phyloP scores from a whole-genome alignment of 1,140 invertebrate genomes.

The Dysdera silvatica region DNA sequence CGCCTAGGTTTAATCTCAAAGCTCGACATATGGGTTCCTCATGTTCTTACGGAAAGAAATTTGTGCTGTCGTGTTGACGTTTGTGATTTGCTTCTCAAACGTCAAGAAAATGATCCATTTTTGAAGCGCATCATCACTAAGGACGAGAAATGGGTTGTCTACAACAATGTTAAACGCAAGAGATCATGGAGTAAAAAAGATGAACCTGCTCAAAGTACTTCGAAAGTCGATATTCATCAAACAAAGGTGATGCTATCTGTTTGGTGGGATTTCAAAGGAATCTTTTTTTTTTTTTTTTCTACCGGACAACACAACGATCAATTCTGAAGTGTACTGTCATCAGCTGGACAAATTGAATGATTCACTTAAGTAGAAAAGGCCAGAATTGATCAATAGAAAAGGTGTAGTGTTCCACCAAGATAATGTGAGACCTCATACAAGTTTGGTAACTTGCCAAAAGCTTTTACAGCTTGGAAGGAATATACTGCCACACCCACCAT shows the following conservation, averaged over 20 bases:
- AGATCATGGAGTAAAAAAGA: neutral
- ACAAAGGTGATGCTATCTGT: neutral
- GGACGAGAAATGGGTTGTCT: neutral
- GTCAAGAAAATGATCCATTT: neutral
- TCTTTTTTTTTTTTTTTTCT: neutral
- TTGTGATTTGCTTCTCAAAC: conserved; percentile 2
- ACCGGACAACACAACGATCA: neutral
- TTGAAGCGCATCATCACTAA: neutral
- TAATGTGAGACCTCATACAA: neutral
- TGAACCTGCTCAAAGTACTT: neutral
- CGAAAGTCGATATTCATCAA: neutral
- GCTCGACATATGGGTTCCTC: neutral
- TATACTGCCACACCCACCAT: neutral
- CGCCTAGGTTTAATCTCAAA: neutral
- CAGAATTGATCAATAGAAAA: conserved; percentile 10
- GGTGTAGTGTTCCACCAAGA: neutral
- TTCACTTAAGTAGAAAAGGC: neutral
- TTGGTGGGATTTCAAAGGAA: neutral
- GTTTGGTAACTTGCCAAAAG: conserved; percentile 3
- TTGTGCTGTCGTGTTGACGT: neutral
- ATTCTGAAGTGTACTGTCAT: neutral
- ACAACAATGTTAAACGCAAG: neutral
- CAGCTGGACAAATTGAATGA: neutral
- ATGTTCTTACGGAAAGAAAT: neutral
- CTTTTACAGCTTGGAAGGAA: conserved; percentile 3